A percentile compares a stretch with the other conserved stretches of the same genome.
phyloP scores from a whole-genome alignment of 2,888 invertebrate genomes.

The Perdita meconis region DNA sequence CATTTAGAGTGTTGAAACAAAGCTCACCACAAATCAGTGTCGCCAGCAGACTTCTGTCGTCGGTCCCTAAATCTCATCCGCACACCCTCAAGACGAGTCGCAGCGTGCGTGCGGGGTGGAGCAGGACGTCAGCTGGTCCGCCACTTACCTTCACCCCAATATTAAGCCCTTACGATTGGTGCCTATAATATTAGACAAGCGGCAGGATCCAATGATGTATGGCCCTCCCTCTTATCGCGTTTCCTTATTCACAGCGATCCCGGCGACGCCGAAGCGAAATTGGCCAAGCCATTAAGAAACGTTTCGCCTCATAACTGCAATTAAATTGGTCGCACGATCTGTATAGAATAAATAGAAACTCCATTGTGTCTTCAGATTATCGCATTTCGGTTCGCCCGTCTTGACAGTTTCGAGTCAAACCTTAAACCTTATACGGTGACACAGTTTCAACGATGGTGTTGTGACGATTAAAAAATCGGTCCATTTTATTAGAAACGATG shows the following conservation, averaged over 20 bases:
- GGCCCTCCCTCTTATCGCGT: constrained; percentile 71
- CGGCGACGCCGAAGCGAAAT: constrained; percentile 20
- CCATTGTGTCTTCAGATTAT: too few species aligned
- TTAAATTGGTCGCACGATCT: background rate
- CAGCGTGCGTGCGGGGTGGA: constrained; percentile 82
- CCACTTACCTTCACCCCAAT: constrained; percentile 85
- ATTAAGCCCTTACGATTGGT: constrained; percentile 84
- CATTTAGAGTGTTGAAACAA: constrained; percentile 81
- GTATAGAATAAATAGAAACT: too few species aligned
- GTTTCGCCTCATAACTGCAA: constrained; percentile 13
- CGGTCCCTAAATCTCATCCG: constrained; percentile 84
- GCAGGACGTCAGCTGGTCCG: constrained; percentile 86
- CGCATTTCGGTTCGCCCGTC: too few species aligned
- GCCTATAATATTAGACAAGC: constrained; percentile 84
- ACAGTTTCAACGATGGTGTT: too few species aligned
- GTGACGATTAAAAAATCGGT: too few species aligned
- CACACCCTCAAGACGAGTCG: constrained; percentile 84
- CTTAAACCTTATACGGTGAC: too few species aligned
- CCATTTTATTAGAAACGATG: too few species aligned
- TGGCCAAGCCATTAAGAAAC: constrained; percentile 21
- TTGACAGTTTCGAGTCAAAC: too few species aligned
- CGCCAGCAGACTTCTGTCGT: constrained; percentile 83
- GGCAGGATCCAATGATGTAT: constrained; percentile 82
- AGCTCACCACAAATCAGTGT: constrained; percentile 84
- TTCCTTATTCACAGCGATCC: constrained; percentile 62